Evolutionary conservation across 2,888 invertebrate species (phyloP).

Genomic region (Apodemia hepburni): DNA sequence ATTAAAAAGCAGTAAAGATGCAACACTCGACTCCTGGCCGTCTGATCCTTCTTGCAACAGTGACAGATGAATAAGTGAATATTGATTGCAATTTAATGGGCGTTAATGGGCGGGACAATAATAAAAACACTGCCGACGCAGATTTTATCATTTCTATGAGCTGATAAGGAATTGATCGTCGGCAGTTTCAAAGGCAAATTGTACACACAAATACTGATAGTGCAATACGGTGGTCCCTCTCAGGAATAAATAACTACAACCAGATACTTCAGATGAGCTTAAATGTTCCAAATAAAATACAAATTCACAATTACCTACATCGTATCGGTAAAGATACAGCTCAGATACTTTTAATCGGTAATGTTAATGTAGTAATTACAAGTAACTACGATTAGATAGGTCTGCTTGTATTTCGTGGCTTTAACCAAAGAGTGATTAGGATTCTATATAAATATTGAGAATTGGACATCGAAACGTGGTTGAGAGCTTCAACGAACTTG

Average conservation of each 20-base stretch:
- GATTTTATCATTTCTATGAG: conserved; percentile 67
- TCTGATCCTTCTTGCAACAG: conserved; percentile 34
- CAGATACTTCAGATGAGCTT: conserved; percentile 25
- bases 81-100: conserved; percentile 76
- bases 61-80: conserved; percentile 76
- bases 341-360: conserved; percentile 16
- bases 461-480: too few relatives aligned
- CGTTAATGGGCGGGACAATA: conserved; percentile 77
- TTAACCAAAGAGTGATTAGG: not conserved
- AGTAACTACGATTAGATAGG: not conserved
- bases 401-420: not conserved
- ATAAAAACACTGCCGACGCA: conserved; percentile 61
- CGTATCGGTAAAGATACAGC: conserved; percentile 30
- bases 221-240: conserved; percentile 48
- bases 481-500: too few relatives aligned
- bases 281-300: conserved; percentile 28
- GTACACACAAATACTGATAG: conserved; percentile 51
- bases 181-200: conserved; percentile 77
- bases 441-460: too few relatives aligned
- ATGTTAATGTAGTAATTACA: conserved; percentile 4
- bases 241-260: conserved; percentile 23
- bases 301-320: conserved; percentile 27
- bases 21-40: conserved; percentile 49
- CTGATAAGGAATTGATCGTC: conserved; percentile 66
- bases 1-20: conserved; percentile 61